A percentile compares a stretch with the other conserved stretches of the same genome.
Conservation (phyloP, 2,113 vertebrate genomes). For the Rhinolophus sinicus region DNA sequence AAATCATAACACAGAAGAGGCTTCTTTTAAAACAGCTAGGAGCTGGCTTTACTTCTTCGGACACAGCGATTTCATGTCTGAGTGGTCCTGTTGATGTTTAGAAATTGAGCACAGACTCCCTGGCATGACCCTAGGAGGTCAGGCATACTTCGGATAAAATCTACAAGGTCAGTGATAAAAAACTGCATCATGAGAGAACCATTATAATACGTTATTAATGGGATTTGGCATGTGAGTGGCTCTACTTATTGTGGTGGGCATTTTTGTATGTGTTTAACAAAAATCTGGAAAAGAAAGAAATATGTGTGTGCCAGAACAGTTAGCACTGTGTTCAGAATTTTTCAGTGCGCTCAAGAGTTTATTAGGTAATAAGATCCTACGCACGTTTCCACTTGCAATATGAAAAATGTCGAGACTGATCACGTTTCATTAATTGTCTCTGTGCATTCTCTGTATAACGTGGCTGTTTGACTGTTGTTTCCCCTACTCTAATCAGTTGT, state of each 20-base stretch:
- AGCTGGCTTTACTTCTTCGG: slow-evolving; percentile 67
- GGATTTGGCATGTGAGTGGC: slow-evolving; percentile 17
- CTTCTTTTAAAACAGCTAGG: slow-evolving; percentile 71
- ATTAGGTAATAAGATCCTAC: slow-evolving; percentile 67
- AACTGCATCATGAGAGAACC: slow-evolving; percentile 48
- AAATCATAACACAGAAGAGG: not conserved
- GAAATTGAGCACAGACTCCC: slow-evolving; percentile 41
- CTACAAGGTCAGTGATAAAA: slow-evolving; percentile 78
- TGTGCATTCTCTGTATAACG: slow-evolving; percentile 43
- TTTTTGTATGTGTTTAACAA: slow-evolving; percentile 53
- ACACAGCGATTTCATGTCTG: slow-evolving; percentile 78
- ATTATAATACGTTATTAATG: slow-evolving; percentile 53
- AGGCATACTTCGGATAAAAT: slow-evolving; percentile 57
- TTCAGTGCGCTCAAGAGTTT: slow-evolving; percentile 47
- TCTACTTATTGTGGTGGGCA: not conserved
- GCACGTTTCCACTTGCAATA: slow-evolving; percentile 54
- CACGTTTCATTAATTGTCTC: slow-evolving; percentile 61
- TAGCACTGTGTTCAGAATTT: slow-evolving; percentile 43
- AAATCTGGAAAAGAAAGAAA: slow-evolving; percentile 61
- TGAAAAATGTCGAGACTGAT: slow-evolving; percentile 66
- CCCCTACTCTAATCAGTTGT: not conserved
- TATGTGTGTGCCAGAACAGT: not conserved
- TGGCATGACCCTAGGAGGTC: slow-evolving; percentile 42
- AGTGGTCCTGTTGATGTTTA: slow-evolving; percentile 56
- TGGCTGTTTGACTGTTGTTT: slow-evolving; percentile 33